These are phyloP conservation scores for Phaethon lepturus DNA, from an alignment of 2,113 vertebrate genomes.

Conservation along the genomic window DNA sequence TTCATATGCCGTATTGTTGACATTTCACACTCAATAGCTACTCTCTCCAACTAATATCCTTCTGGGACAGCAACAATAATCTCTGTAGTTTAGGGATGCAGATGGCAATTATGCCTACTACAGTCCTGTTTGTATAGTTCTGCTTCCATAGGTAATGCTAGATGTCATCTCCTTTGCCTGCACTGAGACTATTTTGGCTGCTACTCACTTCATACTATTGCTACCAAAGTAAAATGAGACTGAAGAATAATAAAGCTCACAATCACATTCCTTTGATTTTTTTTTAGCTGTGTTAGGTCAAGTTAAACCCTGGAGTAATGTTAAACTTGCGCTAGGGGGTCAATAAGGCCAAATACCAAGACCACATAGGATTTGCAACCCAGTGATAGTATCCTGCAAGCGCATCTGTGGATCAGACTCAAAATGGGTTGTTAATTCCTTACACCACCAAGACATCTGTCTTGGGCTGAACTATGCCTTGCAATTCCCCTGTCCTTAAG, in stretches of 20 bases:
- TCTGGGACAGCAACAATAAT: not conserved
- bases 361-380: not conserved
- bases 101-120: not conserved
- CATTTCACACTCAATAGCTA: not conserved
- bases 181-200: not conserved
- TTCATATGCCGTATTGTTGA: not conserved
- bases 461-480: not conserved
- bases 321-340: not conserved
- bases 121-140: not conserved
- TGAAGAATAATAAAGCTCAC: not conserved
- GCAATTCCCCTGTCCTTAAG: not conserved
- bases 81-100: not conserved
- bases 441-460: not conserved
- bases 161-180: not conserved
- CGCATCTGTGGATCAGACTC: not conserved
- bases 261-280: not conserved
- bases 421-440: not conserved
- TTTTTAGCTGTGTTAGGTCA: not conserved
- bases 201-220: not conserved
- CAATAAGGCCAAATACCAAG: not conserved
- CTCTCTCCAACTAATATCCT: not conserved
- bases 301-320: not conserved
- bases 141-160: not conserved
- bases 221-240: not conserved
- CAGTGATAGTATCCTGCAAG: not conserved